Conservation (phyloP, 2,113 vertebrate species). For the Gallinago media region DNA sequence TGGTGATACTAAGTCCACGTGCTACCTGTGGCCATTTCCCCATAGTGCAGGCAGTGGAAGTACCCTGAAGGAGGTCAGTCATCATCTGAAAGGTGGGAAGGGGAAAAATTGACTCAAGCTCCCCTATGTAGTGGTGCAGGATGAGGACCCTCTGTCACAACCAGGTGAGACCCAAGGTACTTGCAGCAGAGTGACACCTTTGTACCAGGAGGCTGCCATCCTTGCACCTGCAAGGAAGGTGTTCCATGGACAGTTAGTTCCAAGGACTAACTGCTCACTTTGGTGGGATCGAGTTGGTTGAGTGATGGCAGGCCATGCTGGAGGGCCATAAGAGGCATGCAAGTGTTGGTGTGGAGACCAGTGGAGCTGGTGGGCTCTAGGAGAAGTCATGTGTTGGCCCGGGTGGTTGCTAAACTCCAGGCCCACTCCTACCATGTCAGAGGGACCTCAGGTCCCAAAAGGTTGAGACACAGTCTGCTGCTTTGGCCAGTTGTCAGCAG, state of each 20-base stretch:
- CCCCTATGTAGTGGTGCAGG: accelerated
- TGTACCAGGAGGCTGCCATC: neutral
- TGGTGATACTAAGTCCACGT: neutral
- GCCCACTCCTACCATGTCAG: neutral
- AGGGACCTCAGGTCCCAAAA: neutral
- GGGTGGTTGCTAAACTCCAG: accelerated
- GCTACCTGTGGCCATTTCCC: neutral
- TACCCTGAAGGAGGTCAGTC: neutral
- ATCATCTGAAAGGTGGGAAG: neutral
- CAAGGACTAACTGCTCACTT: neutral
- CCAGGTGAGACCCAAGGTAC: neutral
- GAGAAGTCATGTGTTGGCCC: neutral
- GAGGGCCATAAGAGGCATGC: neutral
- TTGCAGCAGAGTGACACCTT: neutral
- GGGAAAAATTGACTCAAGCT: neutral
- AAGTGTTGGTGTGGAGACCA: accelerated
- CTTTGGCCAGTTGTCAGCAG: neutral
- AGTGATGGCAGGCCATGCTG: neutral
- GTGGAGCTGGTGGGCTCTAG: neutral
- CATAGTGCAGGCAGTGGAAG: neutral
- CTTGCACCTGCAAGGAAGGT: neutral
- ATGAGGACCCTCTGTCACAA: neutral
- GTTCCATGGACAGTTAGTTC: neutral
- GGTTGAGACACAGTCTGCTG: neutral
- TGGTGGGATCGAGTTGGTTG: neutral